These are phyloP conservation scores for Micrasema minimum DNA, from an alignment of 1,140 invertebrate genomes.

Conservation along the genomic window DNA sequence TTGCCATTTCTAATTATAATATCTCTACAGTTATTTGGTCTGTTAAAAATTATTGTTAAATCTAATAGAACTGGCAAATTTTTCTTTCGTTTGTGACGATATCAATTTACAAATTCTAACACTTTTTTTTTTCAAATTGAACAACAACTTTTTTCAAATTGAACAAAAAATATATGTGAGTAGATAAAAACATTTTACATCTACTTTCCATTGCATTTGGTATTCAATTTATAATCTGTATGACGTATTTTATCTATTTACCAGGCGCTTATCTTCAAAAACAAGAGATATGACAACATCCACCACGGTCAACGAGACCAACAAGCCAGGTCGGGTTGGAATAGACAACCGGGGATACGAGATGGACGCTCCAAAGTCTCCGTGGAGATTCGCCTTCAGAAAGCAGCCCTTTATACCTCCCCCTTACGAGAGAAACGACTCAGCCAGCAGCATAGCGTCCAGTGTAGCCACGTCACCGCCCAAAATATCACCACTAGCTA, in stretches of 20 bases:
- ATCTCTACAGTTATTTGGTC: too few relatives aligned
- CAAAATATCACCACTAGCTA: constrained; percentile 49
- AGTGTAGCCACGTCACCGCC: constrained; percentile 37
- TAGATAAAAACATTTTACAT: too few relatives aligned
- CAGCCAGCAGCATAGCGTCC: constrained; percentile 47
- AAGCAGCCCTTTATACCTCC: constrained; percentile 49
- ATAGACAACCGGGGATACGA: constrained; percentile 54
- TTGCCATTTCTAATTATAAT: too few relatives aligned
- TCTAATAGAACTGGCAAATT: too few relatives aligned
- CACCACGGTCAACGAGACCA: constrained; percentile 53
- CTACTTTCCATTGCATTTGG: too few relatives aligned
- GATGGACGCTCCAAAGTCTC: constrained; percentile 49
- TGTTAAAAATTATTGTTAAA: too few relatives aligned
- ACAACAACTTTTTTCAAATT: too few relatives aligned
- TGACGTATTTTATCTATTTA: constrained; percentile 52
- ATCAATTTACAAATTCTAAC: too few relatives aligned
- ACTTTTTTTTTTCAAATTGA: too few relatives aligned
- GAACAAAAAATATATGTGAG: too few relatives aligned
- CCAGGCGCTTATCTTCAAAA: constrained; percentile 72
- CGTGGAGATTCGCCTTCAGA: constrained; percentile 58
- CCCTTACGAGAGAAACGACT: constrained; percentile 51
- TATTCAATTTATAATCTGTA: too few relatives aligned
- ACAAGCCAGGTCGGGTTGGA: constrained; percentile 60
- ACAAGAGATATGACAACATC: constrained; percentile 62
- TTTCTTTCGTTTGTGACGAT: too few relatives aligned